A percentile compares a stretch with the other conserved stretches of the same genome.
Conservation (phyloP, 2,797 vertebrate genomes). For the Epinephelus coioides region DNA sequence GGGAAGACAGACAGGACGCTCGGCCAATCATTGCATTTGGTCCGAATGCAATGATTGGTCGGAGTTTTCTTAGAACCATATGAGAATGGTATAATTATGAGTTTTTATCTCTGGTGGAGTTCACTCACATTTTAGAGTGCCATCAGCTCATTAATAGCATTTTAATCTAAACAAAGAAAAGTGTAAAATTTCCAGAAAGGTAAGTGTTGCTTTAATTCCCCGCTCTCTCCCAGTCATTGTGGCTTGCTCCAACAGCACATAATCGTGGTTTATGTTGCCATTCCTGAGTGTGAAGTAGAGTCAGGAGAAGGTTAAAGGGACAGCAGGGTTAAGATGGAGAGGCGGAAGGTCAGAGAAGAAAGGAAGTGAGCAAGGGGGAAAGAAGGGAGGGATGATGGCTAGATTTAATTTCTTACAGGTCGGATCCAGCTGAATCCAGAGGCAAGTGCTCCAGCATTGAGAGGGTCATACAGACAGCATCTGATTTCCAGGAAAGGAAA, state of each 20-base stretch:
- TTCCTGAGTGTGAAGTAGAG: conserved; percentile 37
- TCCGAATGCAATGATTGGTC: no score
- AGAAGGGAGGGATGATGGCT: conserved; percentile 2
- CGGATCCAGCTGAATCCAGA: conserved; percentile 49
- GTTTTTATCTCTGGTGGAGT: no score
- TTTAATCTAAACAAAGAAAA: no score
- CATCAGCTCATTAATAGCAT: no score
- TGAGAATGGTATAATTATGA: no score
- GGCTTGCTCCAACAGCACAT: conserved; percentile 9
- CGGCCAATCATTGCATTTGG: no score
- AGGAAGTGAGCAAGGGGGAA: conserved; percentile 14
- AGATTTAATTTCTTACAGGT: conserved; percentile 35
- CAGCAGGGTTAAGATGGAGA: conserved; percentile 23
- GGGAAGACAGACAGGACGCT: no score
- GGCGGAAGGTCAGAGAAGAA: conserved; percentile 25
- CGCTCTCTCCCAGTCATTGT: not conserved
- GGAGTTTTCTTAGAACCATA: no score
- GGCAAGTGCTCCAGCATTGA: conserved; percentile 8
- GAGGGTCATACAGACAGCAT: conserved; percentile 29
- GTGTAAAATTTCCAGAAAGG: no score
- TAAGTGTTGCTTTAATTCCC: not conserved
- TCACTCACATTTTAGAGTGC: no score
- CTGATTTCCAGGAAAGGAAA: conserved; percentile 38
- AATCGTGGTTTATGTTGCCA: conserved; percentile 27
- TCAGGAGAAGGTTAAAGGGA: conserved; percentile 29